A percentile compares a stretch with the other conserved stretches of the same genome.
Conservation (phyloP, 92 coral and sea anemone genomes). For the Zoanthus sansibaricus region DNA sequence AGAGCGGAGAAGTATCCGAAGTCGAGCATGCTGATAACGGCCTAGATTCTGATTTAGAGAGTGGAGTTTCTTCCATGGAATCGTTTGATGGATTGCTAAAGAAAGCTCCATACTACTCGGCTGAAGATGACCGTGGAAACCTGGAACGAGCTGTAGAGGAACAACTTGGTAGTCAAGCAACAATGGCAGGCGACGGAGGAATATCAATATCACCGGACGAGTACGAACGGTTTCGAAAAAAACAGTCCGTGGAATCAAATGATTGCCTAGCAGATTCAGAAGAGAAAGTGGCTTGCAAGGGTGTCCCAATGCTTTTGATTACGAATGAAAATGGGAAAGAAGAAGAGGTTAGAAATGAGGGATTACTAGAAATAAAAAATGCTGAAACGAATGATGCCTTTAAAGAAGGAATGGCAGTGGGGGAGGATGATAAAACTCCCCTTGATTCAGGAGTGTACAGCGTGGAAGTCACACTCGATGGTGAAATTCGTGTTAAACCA, state of each 20-base stretch:
- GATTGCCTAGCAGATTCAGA: conserved; percentile 8
- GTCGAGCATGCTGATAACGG: conserved; percentile 36
- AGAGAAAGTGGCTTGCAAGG: conserved; percentile 28
- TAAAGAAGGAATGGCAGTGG: conserved; percentile 26
- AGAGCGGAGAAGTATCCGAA: conserved; percentile 16
- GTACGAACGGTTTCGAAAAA: conserved; percentile 61
- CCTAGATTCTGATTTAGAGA: conserved; percentile 80
- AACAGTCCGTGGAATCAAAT: conserved; percentile 39
- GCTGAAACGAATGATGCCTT: not conserved
- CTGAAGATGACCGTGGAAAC: conserved; percentile 48
- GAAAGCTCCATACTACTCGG: conserved; percentile 46
- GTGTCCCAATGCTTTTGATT: conserved; percentile 73
- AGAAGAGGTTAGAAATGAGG: conserved; percentile 37
- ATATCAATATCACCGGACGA: conserved; percentile 74
- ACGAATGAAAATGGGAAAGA: conserved; percentile 82
- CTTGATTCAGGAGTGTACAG: conserved; percentile 53
- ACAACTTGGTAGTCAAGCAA: conserved; percentile 27
- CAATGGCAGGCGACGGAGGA: conserved; percentile 49
- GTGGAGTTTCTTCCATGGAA: conserved; percentile 94
- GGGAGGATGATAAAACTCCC: conserved; percentile 23
- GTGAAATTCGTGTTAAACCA: conserved; percentile 10
- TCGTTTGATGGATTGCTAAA: conserved; percentile 79
- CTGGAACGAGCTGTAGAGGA: conserved; percentile 25
- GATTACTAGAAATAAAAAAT: not conserved
- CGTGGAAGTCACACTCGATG: conserved; percentile 26